Percentiles rank a stretch among this genome's conserved stretches.
Evolutionary conservation across 2,888 invertebrate genomes (phyloP).

Genomic region (Brachylomia viminalis): DNA sequence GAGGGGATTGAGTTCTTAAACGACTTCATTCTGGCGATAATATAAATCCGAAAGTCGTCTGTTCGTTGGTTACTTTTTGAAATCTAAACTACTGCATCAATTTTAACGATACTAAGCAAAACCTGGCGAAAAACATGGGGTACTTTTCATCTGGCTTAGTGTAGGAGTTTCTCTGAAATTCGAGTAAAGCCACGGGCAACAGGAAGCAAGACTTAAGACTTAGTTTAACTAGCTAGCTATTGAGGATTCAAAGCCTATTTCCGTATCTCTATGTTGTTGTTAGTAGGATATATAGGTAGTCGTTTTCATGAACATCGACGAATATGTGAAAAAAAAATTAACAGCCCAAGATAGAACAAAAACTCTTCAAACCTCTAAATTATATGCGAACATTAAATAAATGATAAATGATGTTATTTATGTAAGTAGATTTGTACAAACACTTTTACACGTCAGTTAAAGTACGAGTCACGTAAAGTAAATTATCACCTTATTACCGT

Average conservation of each 20-base stretch:
- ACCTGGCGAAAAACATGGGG: neutral
- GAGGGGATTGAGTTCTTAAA: neutral
- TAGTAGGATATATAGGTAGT: neutral
- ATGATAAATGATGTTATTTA: too few species aligned
- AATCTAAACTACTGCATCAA: neutral
- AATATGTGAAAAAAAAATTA: too few species aligned
- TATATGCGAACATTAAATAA: too few species aligned
- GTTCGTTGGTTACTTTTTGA: neutral
- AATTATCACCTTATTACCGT: neutral
- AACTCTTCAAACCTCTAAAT: neutral
- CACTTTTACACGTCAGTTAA: too few species aligned
- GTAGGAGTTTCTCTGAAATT: neutral
- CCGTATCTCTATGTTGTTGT: neutral
- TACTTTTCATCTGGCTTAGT: neutral
- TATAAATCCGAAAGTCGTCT: neutral
- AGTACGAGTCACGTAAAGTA: too few species aligned
- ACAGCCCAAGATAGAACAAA: neutral
- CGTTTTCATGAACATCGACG: neutral
- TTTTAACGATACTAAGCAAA: neutral
- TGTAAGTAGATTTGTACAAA: too few species aligned
- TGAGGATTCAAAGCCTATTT: neutral
- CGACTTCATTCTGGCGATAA: neutral
- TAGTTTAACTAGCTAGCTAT: too few species aligned
- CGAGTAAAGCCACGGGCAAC: neutral
- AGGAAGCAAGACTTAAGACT: neutral